Percentiles rank a stretch among this genome's conserved stretches.
These are phyloP conservation scores for Drosophila ambigua DNA, from an alignment of 1,140 invertebrate species.

Conservation along the genomic window DNA sequence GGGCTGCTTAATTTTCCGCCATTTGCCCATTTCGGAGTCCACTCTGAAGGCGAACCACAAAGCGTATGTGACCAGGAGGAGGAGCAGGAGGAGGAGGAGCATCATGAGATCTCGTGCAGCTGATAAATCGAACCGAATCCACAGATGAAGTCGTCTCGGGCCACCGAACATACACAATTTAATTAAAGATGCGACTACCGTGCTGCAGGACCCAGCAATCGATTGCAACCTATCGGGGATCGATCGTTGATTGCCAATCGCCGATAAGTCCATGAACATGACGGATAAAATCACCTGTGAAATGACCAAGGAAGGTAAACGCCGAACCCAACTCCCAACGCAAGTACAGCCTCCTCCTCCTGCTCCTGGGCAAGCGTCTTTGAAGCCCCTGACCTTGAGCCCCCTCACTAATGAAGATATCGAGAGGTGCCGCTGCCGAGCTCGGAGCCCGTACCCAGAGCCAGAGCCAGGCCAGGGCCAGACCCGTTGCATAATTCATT, in stretches of 20 bases:
- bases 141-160: constrained; percentile 63
- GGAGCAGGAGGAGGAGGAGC: constrained; percentile 16
- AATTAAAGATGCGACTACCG: constrained; percentile 77
- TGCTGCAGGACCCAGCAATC: background rate
- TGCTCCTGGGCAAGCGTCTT: background rate
- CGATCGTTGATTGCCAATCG: constrained; percentile 15
- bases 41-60: constrained; percentile 42
- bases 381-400: constrained; percentile 44
- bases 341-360: no score
- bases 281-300: background rate
- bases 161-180: constrained; percentile 71
- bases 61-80: constrained; percentile 55
- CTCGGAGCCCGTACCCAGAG: no score
- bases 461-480: background rate
- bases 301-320: no score
- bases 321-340: no score
- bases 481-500: constrained; percentile 76
- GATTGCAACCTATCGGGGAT: constrained; percentile 27
- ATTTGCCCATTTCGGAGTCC: constrained; percentile 65
- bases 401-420: constrained; percentile 62
- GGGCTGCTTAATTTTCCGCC: constrained; percentile 73
- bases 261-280: constrained; percentile 23
- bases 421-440: background rate
- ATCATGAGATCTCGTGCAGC: constrained; percentile 54
- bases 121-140: constrained; percentile 53